Conservation (phyloP, 2,888 invertebrate genomes). For the Epirrhoe alternata region DNA sequence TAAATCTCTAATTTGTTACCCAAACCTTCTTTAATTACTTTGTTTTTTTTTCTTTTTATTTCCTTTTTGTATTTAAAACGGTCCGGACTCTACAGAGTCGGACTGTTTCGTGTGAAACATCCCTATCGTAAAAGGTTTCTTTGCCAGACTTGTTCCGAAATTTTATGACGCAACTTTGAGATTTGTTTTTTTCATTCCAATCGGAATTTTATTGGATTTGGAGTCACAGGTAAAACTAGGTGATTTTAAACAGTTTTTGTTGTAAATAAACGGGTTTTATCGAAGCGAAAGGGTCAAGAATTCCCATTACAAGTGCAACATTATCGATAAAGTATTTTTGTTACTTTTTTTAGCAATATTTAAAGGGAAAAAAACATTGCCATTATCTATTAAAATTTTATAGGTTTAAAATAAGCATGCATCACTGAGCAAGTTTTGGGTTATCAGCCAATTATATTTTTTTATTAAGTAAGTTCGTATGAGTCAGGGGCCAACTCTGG, state of each 20-base stretch:
- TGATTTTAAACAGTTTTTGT: slow-evolving; percentile 1
- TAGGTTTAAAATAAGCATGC: no score
- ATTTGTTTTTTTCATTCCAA: slow-evolving; percentile 9
- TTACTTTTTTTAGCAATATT: background rate
- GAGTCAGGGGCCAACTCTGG: no score
- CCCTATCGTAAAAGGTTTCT: slow-evolving; percentile 52
- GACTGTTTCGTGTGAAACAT: background rate
- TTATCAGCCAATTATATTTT: no score
- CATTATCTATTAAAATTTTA: no score
- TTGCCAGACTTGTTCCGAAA: slow-evolving; percentile 36
- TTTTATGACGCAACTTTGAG: slow-evolving; percentile 24
- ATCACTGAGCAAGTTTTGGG: no score
- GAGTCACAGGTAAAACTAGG: background rate
- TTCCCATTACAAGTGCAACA: background rate
- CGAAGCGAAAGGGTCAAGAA: background rate
- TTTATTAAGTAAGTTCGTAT: no score
- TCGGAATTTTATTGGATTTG: slow-evolving; percentile 11
- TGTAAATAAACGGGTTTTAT: background rate
- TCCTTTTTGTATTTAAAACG: background rate
- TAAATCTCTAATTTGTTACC: no score
- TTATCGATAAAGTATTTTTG: background rate
- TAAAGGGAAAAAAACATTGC: background rate
- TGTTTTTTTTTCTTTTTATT: background rate
- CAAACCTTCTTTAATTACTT: no score
- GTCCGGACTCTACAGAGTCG: background rate